Evolutionary conservation across 1,140 invertebrate genomes (phyloP).

Genomic region (Andricus grossulariae): DNA sequence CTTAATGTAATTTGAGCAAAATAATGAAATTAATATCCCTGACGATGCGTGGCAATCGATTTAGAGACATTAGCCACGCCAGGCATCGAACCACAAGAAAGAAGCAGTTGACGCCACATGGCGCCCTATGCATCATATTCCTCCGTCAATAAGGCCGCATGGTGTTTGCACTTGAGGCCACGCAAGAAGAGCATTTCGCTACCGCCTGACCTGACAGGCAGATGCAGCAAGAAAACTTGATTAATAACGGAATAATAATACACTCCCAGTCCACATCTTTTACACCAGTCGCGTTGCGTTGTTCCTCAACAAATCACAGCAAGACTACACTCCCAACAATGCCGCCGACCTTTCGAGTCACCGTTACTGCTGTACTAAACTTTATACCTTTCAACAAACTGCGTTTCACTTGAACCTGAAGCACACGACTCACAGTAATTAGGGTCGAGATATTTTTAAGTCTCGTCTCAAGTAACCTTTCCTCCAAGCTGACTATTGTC

Average conservation of each 20-base stretch:
- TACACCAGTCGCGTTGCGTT: not conserved
- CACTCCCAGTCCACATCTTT: slow-evolving; percentile 4
- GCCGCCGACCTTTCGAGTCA: slow-evolving; percentile 13
- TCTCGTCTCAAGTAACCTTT: too few relatives aligned
- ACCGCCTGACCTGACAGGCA: slow-evolving; percentile 34
- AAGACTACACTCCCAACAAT: slow-evolving; percentile 3
- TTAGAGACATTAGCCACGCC: not conserved
- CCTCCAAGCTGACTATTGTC: not conserved
- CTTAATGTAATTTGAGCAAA: not conserved
- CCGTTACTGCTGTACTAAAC: slow-evolving; percentile 21
- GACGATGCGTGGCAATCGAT: not conserved
- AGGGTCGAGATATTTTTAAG: slow-evolving; percentile 18
- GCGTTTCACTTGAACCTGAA: slow-evolving; percentile 15
- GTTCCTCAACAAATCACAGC: slow-evolving; percentile 9
- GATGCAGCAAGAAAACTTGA: slow-evolving; percentile 33
- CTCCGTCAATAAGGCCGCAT: not conserved
- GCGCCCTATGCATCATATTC: slow-evolving; percentile 28
- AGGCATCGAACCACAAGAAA: not conserved
- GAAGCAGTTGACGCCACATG: not conserved
- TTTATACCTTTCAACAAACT: slow-evolving; percentile 22
- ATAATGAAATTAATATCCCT: slow-evolving; percentile 18
- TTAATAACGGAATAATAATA: slow-evolving; percentile 42
- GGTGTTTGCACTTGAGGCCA: slow-evolving; percentile 18
- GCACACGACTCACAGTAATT: slow-evolving; percentile 14
- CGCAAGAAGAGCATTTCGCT: slow-evolving; percentile 33